Evolutionary conservation across 2,888 invertebrate species (phyloP).

Genomic region (Bugula neritina): DNA sequence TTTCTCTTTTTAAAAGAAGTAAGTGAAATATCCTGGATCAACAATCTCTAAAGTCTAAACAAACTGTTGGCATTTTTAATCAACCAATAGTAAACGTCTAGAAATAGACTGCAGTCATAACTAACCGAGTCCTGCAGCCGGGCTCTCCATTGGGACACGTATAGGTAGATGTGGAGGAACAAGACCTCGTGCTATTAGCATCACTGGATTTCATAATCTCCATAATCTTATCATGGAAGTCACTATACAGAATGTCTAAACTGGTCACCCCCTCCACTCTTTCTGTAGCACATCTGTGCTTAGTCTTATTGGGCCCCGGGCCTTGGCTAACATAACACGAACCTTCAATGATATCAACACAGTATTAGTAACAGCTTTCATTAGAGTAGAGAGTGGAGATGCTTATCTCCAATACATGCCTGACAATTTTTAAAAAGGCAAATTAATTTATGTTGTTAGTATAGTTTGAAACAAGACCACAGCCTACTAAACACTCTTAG

Average conservation of each 20-base stretch:
- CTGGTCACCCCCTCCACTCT: slow-evolving; percentile 54
- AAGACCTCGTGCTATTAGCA: slow-evolving; percentile 42
- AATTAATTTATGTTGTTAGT: slow-evolving; percentile 29
- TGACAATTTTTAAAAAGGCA: too few relatives aligned
- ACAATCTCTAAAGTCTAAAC: too few relatives aligned
- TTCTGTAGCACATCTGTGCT: slow-evolving; percentile 52
- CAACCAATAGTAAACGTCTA: too few relatives aligned
- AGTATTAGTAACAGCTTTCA: not conserved
- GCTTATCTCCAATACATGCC: too few relatives aligned
- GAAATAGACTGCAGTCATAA: too few relatives aligned
- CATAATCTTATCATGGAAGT: slow-evolving; percentile 53
- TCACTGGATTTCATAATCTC: slow-evolving; percentile 52
- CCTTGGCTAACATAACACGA: slow-evolving; percentile 50
- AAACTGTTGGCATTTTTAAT: too few relatives aligned
- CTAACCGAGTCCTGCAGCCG: slow-evolving; percentile 50
- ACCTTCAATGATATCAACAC: slow-evolving; percentile 32
- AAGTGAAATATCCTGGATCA: too few relatives aligned
- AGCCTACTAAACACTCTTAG: too few relatives aligned
- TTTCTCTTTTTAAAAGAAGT: too few relatives aligned
- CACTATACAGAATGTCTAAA: slow-evolving; percentile 53
- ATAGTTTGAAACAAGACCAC: too few relatives aligned
- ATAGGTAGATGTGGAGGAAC: slow-evolving; percentile 43
- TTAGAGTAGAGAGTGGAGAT: too few relatives aligned
- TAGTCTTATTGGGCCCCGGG: slow-evolving; percentile 40
- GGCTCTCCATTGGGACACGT: slow-evolving; percentile 49